Conservation (phyloP, 2,888 invertebrate genomes). For the Erebia aethiops region DNA sequence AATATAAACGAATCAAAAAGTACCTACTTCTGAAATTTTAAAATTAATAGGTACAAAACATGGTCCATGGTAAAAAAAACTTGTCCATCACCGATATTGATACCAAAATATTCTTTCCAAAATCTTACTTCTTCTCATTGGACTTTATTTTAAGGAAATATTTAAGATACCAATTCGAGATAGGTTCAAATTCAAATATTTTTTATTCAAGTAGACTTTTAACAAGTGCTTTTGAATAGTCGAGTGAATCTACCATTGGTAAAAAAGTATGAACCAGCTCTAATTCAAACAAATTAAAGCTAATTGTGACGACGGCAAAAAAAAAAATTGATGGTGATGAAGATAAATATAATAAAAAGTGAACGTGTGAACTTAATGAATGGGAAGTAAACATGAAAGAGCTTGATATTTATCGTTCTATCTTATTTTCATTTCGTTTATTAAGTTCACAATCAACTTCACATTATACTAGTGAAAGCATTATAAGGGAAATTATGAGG, state of each 20-base stretch:
- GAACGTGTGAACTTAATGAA: conserved; percentile 16
- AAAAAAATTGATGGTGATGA: conserved; percentile 5
- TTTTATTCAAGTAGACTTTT: too few species aligned
- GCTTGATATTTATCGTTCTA: conserved; percentile 10
- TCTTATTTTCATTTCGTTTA: conserved; percentile 16
- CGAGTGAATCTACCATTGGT: too few species aligned
- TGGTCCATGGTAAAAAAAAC: neutral
- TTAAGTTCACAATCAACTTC: conserved; percentile 5
- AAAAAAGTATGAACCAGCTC: neutral
- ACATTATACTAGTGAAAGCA: neutral
- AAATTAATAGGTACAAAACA: neutral
- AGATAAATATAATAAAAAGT: conserved; percentile 11
- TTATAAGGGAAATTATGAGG: neutral
- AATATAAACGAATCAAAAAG: too few species aligned
- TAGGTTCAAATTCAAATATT: too few species aligned
- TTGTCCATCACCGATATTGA: too few species aligned
- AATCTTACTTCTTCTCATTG: too few species aligned
- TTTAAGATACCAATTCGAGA: too few species aligned
- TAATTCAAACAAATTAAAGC: neutral
- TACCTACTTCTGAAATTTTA: too few species aligned
- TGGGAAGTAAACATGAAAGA: conserved; percentile 7
- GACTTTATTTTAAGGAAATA: too few species aligned
- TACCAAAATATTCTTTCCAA: too few species aligned
- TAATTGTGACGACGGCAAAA: conserved; percentile 9
- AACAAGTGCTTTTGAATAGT: too few species aligned